Evolutionary conservation across 2,888 invertebrate genomes (phyloP).

Genomic region (Caenorhabditis sp.): DNA sequence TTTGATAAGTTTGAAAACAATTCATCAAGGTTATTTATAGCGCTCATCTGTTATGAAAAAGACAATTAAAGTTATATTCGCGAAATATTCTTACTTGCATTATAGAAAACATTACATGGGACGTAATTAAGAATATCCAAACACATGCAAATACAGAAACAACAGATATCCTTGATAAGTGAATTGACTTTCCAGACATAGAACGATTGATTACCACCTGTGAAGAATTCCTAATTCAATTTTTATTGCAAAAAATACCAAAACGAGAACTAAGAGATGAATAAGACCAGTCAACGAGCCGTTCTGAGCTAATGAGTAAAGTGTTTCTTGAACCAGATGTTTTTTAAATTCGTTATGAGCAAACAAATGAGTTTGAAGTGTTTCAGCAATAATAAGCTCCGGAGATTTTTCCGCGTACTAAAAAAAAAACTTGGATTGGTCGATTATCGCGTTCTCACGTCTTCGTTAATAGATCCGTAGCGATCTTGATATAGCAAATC

Average conservation of each 20-base stretch:
- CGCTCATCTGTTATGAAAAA: slow-evolving; percentile 61
- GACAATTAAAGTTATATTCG: neutral
- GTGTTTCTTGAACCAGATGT: slow-evolving; percentile 80
- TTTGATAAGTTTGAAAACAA: slow-evolving; percentile 66
- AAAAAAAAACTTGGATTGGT: too few species aligned
- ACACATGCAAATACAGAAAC: slow-evolving; percentile 78
- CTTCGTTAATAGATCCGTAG: slow-evolving; percentile 74
- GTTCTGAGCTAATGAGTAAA: slow-evolving; percentile 81
- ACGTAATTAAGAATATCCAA: slow-evolving; percentile 79
- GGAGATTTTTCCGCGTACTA: slow-evolving; percentile 71
- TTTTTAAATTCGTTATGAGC: slow-evolving; percentile 78
- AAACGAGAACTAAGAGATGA: slow-evolving; percentile 80
- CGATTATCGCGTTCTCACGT: too few species aligned
- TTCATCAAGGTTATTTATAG: slow-evolving; percentile 70
- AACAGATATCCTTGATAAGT: slow-evolving; percentile 76
- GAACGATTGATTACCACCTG: slow-evolving; percentile 80
- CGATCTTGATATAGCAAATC: slow-evolving; percentile 74
- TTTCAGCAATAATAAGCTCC: slow-evolving; percentile 78
- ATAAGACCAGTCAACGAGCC: slow-evolving; percentile 80
- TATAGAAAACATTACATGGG: slow-evolving; percentile 80
- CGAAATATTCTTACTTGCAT: slow-evolving; percentile 72
- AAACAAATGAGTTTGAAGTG: slow-evolving; percentile 81
- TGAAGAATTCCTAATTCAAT: neutral
- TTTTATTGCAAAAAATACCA: slow-evolving; percentile 60
- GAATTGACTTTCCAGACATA: slow-evolving; percentile 81